Evolutionary conservation across 2,797 vertebrate genomes (phyloP), one percentile per base, ranked within the genome.

Genomic region (Enteromius afrohamiltoni): DNA sequence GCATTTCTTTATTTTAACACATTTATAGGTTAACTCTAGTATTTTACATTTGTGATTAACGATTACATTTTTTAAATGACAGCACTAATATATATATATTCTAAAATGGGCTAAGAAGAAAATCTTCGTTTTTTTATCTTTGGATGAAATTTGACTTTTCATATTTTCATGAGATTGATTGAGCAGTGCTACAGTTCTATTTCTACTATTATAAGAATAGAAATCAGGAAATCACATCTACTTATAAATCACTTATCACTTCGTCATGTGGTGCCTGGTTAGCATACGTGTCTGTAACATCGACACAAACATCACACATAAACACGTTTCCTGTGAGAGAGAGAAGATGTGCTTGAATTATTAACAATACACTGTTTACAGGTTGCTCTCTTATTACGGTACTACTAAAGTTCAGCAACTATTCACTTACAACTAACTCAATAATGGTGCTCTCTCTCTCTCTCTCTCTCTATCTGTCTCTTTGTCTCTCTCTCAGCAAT

Each of bases 291-390:
- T 55, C n/a, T 68, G 47, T 47, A 71, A 82, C 75, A 76, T 70
- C 81, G 26, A 88, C 9, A 78, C 88, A 88, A 86, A 87, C 83
- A 90, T 83, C 62, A 86, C 42, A 79, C 69, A 68, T 26, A 69
- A 76, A 79, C 79, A 88, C 19, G 77, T 31, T 74, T 80, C 80
- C 78, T 86, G 45, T 83, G 64, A 82, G 85, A 84, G 86, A 83
- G 86, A 83, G 74, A 86, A 77, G 55, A 62, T 77, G 85, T 86
- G 80, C 80, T 77, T 78, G 77, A 88, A 86, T 58, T 49, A 60
- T 65, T 67, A 86, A 79, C 85, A 58, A 85, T 80, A 87, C 85
- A 85, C 85, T 89, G 88, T 89, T 87, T 89, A 89, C 86, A 86
- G 87, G 55, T 77, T 71, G n/a, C 23, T 14, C 60, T 76, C 14